These are phyloP conservation scores for Pimephales promelas DNA, from an alignment of 2,113 vertebrate species.

Conservation along the genomic window DNA sequence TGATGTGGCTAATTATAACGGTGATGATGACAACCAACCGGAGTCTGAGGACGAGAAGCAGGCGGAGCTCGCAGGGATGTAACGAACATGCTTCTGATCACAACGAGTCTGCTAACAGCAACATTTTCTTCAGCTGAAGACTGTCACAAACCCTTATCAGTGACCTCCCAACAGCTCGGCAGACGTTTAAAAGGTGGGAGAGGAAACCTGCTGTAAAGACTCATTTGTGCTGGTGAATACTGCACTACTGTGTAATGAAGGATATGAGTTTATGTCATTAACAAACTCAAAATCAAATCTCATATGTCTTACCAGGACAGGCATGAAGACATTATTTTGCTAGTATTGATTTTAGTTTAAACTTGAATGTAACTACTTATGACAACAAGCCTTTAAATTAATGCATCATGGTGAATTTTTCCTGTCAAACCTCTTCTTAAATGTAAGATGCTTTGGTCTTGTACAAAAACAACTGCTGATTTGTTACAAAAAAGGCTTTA, in stretches of 20 bases:
- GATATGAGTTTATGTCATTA: neutral
- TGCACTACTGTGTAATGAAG: slow-evolving; percentile 22
- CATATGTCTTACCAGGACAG: slow-evolving; percentile 4
- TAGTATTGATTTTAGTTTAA: neutral
- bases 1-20: slow-evolving; percentile 80
- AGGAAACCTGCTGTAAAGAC: neutral
- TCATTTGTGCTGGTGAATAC: neutral
- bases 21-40: slow-evolving; percentile 87
- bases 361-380: slow-evolving; percentile 20
- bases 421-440: too few species aligned
- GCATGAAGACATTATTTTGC: neutral
- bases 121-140: neutral
- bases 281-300: neutral
- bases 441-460: neutral
- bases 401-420: neutral
- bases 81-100: slow-evolving; percentile 18
- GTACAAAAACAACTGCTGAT: neutral
- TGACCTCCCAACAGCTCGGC: neutral
- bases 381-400: neutral
- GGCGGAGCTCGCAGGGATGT: slow-evolving; percentile 79
- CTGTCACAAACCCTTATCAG: neutral
- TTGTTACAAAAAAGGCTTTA: neutral
- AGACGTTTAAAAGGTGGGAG: neutral
- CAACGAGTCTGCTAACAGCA: neutral
- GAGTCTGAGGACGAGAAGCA: slow-evolving; percentile 92